A percentile compares a stretch with the other conserved stretches of the same genome.
phyloP scores from a whole-genome alignment of 2,888 invertebrate genomes.

The Hydrotaea cyrtoneurina region DNA sequence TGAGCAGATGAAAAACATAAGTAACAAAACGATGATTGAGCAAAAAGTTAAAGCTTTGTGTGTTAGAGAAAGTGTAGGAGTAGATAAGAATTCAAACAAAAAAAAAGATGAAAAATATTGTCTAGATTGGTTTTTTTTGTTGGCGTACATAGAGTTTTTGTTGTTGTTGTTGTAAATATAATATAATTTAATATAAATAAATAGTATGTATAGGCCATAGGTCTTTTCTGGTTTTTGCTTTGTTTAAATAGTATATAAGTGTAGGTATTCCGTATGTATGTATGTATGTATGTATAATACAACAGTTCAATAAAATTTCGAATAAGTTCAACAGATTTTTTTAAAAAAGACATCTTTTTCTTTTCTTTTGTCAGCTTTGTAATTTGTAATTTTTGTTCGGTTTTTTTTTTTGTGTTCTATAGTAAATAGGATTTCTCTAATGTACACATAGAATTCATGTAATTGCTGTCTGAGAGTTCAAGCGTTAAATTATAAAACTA shows the following conservation, averaged over 20 bases:
- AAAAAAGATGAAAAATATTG: slow-evolving; percentile 31
- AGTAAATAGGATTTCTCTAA: slow-evolving; percentile 61
- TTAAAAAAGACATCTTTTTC: slow-evolving; percentile 32
- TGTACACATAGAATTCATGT: slow-evolving; percentile 36
- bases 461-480: slow-evolving; percentile 32
- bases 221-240: slow-evolving; percentile 9
- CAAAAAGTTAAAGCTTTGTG: slow-evolving; percentile 28
- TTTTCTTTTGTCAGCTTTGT: background rate
- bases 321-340: slow-evolving; percentile 61
- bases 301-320: slow-evolving; percentile 64
- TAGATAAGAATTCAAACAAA: background rate
- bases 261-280: background rate
- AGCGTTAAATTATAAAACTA: slow-evolving; percentile 55
- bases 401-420: slow-evolving; percentile 27
- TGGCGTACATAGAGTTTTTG: slow-evolving; percentile 40
- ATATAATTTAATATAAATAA: slow-evolving; percentile 26
- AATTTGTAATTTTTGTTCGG: background rate
- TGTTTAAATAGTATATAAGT: background rate
- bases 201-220: background rate
- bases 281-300: slow-evolving; percentile 37
- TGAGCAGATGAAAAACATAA: slow-evolving; percentile 13
- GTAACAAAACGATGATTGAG: background rate
- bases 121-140: slow-evolving; percentile 50
- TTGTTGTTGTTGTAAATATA: slow-evolving; percentile 16
- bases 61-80: background rate